Evolutionary conservation across 2,113 vertebrate species (phyloP), one percentile per base, ranked within the genome.

Genomic region (Donacobius atricapilla): DNA sequence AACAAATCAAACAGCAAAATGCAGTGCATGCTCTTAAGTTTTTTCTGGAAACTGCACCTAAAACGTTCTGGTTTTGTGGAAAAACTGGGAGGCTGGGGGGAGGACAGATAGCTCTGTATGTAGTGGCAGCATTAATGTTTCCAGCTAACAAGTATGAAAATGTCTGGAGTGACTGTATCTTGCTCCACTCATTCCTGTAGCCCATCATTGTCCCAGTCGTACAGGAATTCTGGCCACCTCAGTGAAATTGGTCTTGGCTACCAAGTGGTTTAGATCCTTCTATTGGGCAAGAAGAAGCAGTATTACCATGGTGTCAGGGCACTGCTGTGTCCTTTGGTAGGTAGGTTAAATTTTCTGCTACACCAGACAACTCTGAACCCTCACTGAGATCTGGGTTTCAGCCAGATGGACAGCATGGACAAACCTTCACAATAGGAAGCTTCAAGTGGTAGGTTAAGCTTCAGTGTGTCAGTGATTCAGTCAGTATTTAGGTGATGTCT

Each of bases 1-100:
- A 96, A 57, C n/a, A 68, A 80, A 13, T 82, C 44, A 77, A 80
- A 84, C 81, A 84, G 53, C 63, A 94, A 95, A 90, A 81, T 33
- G 7, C 20, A 54, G 28, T 24, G 25, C 56, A 17, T 37, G 23
- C 12, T 68, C 90, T 80, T 71, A 57, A 75, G 33, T 64, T 57
- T 80, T 60, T 69, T 87, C 39, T 72, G 51, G 66, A 94, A 85
- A 60, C n/a, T 71, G 45, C 70, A 56, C 25, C 7, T 89, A 22
- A 86, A 87, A 42, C 48, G 21, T 87, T 60, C 31, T 4, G 1
- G 39, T 68, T 45, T 42, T 60, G 37, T 63, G 54, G 44, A 58
- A 44, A 86, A 93, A 25, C 33, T 57, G 20, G 33, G 44, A 75
- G n/a, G 69, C 40, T 14, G 28, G 16, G 39, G 60, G 5, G 75